Base-by-base conservation (phyloP, 92 coral and sea anemone species). In the Micromussa lordhowensis region DNA sequence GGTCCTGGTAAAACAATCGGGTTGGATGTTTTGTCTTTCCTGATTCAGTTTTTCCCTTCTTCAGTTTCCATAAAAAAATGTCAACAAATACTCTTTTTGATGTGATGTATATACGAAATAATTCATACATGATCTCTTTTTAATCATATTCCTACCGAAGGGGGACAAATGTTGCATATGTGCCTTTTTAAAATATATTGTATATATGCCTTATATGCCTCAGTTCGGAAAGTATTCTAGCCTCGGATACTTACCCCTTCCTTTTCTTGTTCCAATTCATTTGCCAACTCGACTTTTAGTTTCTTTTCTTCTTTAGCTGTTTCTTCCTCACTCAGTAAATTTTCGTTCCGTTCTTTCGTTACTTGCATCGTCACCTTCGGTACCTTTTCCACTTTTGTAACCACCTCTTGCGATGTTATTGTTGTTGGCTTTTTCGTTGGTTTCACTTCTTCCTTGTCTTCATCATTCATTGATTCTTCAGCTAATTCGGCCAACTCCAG, bases 291-390 rank as follows among this genome's bases (percentile, higher is more conserved):
- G 24, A 35, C 88, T 4, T 32, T 84, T 10, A 58, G 40, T 12
- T 74, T 36, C 71, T 57, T 84, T 59, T 84, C 88, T 58, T 54
- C 78, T 55, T 34, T 64, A 28, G 32, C 69, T 75, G 81, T 73
- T 58, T 73, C 81, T 38, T 84, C 61, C 73, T 55, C 35, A 58
- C 72, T 57, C n/a, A 55, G 69, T 73, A 58, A 28, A 2, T 12
- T 26, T 75, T 38, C 53, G 29, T 9, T 38, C 30, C 18, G 61
- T 51, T 57, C 81, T 40, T 84, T 84, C 31, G 38, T 36, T 4
- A 84, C 88, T 17, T 68, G n/a, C 24, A 73, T 61, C 21, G 54
- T 38, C 28, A 34, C 70, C 80, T 73, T 28, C 22, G 88, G 26
- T 4, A 54, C 17, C 81, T 74, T 74, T 28, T 84, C 58, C 51